phyloP scores from a whole-genome alignment of 2,797 vertebrate species.

The Bovichtus variegatus region DNA sequence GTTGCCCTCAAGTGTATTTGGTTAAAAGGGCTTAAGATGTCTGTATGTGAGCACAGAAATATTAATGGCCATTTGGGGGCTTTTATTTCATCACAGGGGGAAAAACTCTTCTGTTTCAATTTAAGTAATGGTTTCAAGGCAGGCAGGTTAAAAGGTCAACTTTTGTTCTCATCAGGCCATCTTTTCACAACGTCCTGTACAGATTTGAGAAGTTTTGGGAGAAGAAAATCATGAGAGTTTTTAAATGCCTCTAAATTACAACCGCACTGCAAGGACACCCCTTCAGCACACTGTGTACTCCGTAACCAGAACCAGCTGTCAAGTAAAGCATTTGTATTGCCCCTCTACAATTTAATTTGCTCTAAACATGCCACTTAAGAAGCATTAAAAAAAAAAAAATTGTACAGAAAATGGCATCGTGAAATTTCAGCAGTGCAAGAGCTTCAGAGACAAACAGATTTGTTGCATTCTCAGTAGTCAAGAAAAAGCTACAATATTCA shows the following conservation, averaged over 20 bases:
- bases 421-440: conserved; percentile 18
- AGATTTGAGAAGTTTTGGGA: conserved; percentile 38
- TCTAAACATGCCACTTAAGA: conserved; percentile 46
- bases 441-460: conserved; percentile 21
- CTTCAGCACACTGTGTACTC: conserved; percentile 31
- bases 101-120: conserved; percentile 55
- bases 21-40: conserved; percentile 58
- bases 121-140: conserved; percentile 65
- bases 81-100: conserved; percentile 58
- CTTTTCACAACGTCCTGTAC: conserved; percentile 43
- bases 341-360: conserved; percentile 48
- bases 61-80: conserved; percentile 62
- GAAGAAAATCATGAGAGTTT: conserved; percentile 44
- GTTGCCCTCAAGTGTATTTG: conserved; percentile 71
- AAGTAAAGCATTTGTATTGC: conserved; percentile 43
- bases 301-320: conserved; percentile 58
- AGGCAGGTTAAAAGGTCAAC: conserved; percentile 61
- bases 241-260: conserved; percentile 37
- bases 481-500: not conserved
- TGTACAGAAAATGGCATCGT: conserved; percentile 4
- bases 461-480: not conserved
- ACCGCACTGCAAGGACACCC: conserved; percentile 20
- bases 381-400: conserved; percentile 1
- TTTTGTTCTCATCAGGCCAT: conserved; percentile 52
- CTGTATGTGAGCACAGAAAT: conserved; percentile 51